Base-by-base conservation (phyloP, 2,113 vertebrate genomes). In the Nerophis lumbriciformis region DNA sequence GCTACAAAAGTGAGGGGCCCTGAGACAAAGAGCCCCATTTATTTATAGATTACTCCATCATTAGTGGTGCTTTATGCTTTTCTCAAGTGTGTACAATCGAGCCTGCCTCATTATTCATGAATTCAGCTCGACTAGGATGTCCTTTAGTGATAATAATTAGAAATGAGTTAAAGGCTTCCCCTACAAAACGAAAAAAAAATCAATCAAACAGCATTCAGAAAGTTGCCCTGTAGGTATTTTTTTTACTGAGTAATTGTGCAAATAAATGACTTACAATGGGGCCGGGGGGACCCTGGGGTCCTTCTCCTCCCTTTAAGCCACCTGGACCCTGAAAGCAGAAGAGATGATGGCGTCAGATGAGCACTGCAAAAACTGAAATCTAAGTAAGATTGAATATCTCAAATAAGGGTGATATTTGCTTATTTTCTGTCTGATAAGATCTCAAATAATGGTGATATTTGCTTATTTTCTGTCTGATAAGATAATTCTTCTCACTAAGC, bases 281-380 rank as follows among this genome's bases (percentile, higher is more conserved):
- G 47, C 97, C 97, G 4, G 90, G 91, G 57, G 93, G 90, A 53
- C 97, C 97, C 68, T 96, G 93, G 61, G 97, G 96, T 36, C 97
- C 97, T 92, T 99, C 97, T 51, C 95, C 95, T 90, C 97, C 97
- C 89, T 99, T 99, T 66, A 99, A 90, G 75, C 97, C 96, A 81
- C 76, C 85, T 71, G 91, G 85, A 83, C 96, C 97, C 96, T 98
- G 84, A 72, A 76, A 90, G 39, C 61, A 83, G 61, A 87, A 66
- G 64, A 83, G 48, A 71, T 49, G 53, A 77, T 61, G 71, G 69
- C 61, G 68, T 85, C 81, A 84, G 71, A 72, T 50, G 42, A 50
- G 14, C 37, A 57, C 13, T 28, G 5, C 14, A 48, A n/a, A 48
- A n/a, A 12, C 5, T 5, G 9, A 19, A 4, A 50, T 16, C 3